Evolutionary conservation across 1,140 invertebrate species (phyloP).

Genomic region (Trissolcus basalis): DNA sequence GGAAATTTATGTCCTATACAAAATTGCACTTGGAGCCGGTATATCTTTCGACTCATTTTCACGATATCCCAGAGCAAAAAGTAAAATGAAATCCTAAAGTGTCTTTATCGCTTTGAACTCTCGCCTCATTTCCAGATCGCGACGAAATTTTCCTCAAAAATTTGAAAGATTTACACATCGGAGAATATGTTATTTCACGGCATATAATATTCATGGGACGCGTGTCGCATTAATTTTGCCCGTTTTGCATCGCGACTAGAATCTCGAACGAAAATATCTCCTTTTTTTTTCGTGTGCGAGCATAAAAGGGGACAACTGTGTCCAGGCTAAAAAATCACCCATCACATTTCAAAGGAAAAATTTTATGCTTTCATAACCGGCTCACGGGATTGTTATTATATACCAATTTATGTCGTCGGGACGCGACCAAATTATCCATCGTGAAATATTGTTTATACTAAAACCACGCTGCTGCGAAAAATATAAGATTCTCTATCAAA

Average conservation of each 20-base stretch:
- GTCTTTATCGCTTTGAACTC: not conserved
- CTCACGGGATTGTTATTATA: too few species aligned
- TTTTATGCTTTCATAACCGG: not conserved
- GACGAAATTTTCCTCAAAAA: not conserved
- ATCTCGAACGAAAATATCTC: not conserved
- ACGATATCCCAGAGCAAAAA: conserved; percentile 24
- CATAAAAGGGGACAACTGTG: conserved; percentile 12
- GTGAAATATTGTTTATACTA: too few species aligned
- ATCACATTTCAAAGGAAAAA: conserved; percentile 18
- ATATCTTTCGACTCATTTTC: conserved; percentile 35
- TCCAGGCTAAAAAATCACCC: conserved; percentile 15
- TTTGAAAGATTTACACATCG: not conserved
- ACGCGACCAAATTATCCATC: too few species aligned
- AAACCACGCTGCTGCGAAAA: too few species aligned
- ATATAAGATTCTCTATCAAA: too few species aligned
- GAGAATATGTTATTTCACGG: too few species aligned
- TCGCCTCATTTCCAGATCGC: too few species aligned
- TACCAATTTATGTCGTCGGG: too few species aligned
- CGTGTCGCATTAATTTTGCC: not conserved
- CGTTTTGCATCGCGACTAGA: not conserved
- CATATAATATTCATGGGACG: not conserved
- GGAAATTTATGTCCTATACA: conserved; percentile 43
- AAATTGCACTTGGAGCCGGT: conserved; percentile 4
- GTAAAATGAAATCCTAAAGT: not conserved
- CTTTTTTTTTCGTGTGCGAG: not conserved